Base-by-base conservation (phyloP, 2,888 invertebrate genomes). In the Macaria liturata region DNA sequence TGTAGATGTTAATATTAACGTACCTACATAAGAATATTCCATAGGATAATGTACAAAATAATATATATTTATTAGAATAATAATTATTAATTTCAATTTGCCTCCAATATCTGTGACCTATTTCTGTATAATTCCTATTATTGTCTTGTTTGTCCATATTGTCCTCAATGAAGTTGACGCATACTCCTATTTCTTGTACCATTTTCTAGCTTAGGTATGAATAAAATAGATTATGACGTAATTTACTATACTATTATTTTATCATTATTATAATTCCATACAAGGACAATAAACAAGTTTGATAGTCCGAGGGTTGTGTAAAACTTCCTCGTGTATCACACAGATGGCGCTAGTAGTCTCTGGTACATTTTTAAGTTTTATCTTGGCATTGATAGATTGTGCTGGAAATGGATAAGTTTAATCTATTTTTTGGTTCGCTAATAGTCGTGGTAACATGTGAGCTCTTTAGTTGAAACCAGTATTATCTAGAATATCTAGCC, bases 281-380 rank as follows among this genome's bases (percentile, higher is more conserved):
- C 42, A 34, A 37, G 43, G 40, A 32, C 51, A 30, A 32, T 49
- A 42, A 45, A 53, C 54, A 59, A 59, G 54, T 54, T 54, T 49
- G 5, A 9, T 45, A 47, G 44, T 9, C 47, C 44, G 1, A 51
- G 37, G 20, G 40, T 32, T 39, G 47, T 39, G 46, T 47, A 56
- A 47, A 59, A 65, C 67, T 75, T 72, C 63, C 0, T 31, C 34
- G 43, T 8, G 9, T 61, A 59, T 43, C 42, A 55, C 64, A 69
- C 62, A 84, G 84, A 84, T 84, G 85, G 80, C 84, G 80, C 57
- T 73, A 66, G 58, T 47, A 8, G 65, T 54, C 50, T 20, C 20
- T 34, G 53, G 44, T 34, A 8, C 20, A 32, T 44, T 4, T 40
- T 49, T 40, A 30, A 32, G 20, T 32, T 30, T 47, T 54, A 59